Conservation (phyloP, 1,140 invertebrate species). For the Lasaia peninsularis region DNA sequence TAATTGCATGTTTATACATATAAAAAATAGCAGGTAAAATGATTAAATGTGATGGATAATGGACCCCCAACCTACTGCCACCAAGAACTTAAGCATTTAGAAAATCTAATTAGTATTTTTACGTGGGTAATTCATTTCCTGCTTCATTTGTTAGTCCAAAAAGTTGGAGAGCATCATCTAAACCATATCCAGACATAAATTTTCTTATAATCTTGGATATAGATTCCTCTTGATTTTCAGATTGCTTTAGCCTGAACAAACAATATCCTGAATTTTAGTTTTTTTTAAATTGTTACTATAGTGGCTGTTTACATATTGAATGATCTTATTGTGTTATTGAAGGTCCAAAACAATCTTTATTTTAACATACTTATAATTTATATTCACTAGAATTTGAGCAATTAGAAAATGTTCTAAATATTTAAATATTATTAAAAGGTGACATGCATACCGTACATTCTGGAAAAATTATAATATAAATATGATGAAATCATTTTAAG, state of each 20-base stretch:
- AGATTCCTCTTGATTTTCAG: slow-evolving; percentile 36
- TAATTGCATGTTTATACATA: slow-evolving; percentile 11
- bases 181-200: slow-evolving; percentile 55
- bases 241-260: slow-evolving; percentile 54
- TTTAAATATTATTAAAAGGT: neutral
- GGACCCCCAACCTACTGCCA: slow-evolving; percentile 38
- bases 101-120: slow-evolving; percentile 35
- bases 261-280: slow-evolving; percentile 17
- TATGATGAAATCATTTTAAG: too few relatives aligned
- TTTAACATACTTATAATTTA: too few relatives aligned
- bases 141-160: slow-evolving; percentile 43
- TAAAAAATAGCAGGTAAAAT: slow-evolving; percentile 15
- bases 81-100: slow-evolving; percentile 39
- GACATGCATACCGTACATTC: neutral
- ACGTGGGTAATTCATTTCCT: slow-evolving; percentile 50
- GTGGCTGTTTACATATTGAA: neutral
- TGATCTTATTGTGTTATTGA: too few relatives aligned
- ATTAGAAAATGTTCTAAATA: neutral
- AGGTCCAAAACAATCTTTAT: too few relatives aligned
- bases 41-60: slow-evolving; percentile 26
- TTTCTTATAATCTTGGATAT: slow-evolving; percentile 52
- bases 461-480: too few relatives aligned
- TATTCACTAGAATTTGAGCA: too few relatives aligned
- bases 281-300: neutral
- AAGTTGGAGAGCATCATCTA: slow-evolving; percentile 48